Evolutionary conservation across 2,797 vertebrate genomes (phyloP), one percentile per base, ranked within the genome.

Genomic region (Sardinella longiceps): DNA sequence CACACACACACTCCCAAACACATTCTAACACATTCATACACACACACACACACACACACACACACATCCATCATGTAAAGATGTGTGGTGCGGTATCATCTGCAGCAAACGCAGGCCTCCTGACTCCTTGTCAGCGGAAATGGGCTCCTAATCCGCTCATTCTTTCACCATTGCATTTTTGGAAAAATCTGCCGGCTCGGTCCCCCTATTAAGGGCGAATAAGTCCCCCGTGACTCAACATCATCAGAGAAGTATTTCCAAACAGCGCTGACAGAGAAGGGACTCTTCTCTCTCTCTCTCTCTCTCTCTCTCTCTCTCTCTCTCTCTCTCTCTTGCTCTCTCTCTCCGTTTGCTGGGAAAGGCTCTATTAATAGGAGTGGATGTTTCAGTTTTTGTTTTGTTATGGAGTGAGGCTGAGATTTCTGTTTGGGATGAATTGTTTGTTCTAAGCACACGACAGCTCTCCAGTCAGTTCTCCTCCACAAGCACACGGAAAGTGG

Each of bases 161-260:
- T 58, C 56, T 58, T 58, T 58, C 30, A 12, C 56, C 50, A 53
- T 25, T 56, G 50, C 51, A 81, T 81, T 81, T 51, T 56, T 82
- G 81, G 81, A 82, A 82, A 82, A 58, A 37, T 82, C 81, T 1
- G 51, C 81, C 58, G 81, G 30, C 81, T 56, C 20, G 15, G 81
- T 82, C 81, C 51, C 81, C 56, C 51, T 82, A 82, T 82, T 37
- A 58, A 58, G 81, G 39, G 1, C 33, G 15, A 82, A 58, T 58
- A 82, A 53, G 56, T 82, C 81, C 81, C 81, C 51, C 7, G 51
- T 56, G 81, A 82, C 81, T 82, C 56, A 82, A 58, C 81, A 58
- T 82, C 50, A 82, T 58, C 56, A 58, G 50, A 56, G 30, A 82
- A 58, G 51, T 56, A 82, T 82, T 82, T 82, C 81, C 81, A 82